Base-by-base conservation (phyloP, 2,113 vertebrate species). In the Bostrychus sinensis region DNA sequence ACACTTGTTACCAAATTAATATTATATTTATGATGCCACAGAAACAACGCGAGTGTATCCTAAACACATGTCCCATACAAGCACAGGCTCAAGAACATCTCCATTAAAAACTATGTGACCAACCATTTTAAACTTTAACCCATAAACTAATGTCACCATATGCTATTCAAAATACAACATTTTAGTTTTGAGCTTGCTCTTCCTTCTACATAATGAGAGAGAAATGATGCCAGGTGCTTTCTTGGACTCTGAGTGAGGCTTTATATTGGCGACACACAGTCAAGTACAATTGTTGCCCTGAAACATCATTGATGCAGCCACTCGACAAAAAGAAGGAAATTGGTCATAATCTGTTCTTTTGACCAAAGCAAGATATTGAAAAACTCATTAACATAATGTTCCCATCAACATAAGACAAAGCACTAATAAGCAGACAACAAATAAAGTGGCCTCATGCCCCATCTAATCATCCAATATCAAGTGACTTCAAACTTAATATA, bases 31-130 rank as follows among this genome's bases (percentile, higher is more conserved):
- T 41, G 2, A 1, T 34, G 43, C 59, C 53, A 37, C 14, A 59
- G 41, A 65, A 0, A 62, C 19, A 51, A 55, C 41, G 70, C 16
- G 56, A 14, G 38, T 67, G 71, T 34, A 71, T 60, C 3, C 32
- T 36, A 17, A 20, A 13, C 19, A 9, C 0, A 42, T 28, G 22
- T 10, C 30, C 30, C 30, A 28, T 32, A 59, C 17, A 32, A 34
- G 72, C 62, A 59, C 42, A 57, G 28, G 55, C 57, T 53, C 68
- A 26, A 0, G 7, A 4, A 20, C 16, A 58, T 28, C 19, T 26
- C 42, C 50, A 22, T 56, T 3, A 58, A 53, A 23, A 74, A 69
- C 62, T 13, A 28, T 23, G 56, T 28, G 38, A 19, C 2, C 58
- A 19, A 13, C 39, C 20, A 13, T 56, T 39, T 39, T 3, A 3